A percentile compares a stretch with the other conserved stretches of the same genome.
These are phyloP conservation scores for Rhizomys pruinosus DNA, from an alignment of 2,113 vertebrate species.

Conservation along the genomic window DNA sequence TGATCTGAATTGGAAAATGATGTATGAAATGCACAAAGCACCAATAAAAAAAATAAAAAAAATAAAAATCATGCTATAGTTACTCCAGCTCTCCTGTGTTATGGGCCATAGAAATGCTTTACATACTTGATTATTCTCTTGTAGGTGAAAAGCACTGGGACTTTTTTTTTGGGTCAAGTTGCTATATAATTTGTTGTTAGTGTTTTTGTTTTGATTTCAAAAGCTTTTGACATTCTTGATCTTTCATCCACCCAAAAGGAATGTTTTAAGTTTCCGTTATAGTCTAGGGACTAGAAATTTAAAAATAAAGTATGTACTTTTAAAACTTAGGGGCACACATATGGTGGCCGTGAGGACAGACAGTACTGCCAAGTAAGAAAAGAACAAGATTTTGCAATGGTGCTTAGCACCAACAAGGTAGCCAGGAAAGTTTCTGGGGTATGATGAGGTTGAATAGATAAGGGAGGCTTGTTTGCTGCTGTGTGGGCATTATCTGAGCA, in stretches of 20 bases:
- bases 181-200: neutral
- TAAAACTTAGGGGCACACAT: neutral
- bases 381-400: neutral
- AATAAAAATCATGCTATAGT: neutral
- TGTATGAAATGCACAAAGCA: no score
- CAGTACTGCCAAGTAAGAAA: neutral
- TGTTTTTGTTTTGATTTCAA: neutral
- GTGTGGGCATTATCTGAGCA: neutral
- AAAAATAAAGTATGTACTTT: neutral
- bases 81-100: neutral
- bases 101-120: fast-evolving
- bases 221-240: neutral
- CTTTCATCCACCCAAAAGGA: neutral
- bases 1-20: no score
- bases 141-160: neutral
- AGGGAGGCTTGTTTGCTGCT: neutral
- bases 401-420: neutral
- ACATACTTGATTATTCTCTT: neutral
- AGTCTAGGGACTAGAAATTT: no score
- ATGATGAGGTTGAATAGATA: no score
- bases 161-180: neutral
- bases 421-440: neutral
- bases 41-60: no score
- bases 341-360: neutral
- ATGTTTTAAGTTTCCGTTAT: no score